Conservation (phyloP, 2,113 vertebrate species). For the Notiomystis cincta region DNA sequence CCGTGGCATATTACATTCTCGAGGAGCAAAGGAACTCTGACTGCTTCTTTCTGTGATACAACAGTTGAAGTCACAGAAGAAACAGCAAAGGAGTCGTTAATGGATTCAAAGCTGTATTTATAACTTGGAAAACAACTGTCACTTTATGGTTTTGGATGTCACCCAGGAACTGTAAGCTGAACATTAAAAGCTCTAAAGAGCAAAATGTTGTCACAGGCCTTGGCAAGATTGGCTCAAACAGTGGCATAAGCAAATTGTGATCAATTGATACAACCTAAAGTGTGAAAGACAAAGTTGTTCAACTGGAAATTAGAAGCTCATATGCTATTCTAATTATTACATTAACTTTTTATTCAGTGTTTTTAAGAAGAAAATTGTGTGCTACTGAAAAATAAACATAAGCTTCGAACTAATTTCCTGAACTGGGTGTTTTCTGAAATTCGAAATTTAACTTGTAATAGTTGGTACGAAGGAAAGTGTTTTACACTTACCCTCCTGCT, state of each 20-base stretch:
- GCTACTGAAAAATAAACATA: background rate
- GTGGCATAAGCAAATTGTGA: background rate
- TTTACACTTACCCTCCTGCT: background rate
- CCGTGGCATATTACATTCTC: slow-evolving; percentile 15
- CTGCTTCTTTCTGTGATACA: background rate
- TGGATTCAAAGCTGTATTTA: slow-evolving; percentile 4
- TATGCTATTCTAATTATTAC: background rate
- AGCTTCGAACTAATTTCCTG: background rate
- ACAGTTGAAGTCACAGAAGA: slow-evolving; percentile 15
- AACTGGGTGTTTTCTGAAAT: background rate
- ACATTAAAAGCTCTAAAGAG: slow-evolving; percentile 1
- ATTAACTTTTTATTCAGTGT: background rate
- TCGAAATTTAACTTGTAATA: slow-evolving; percentile 8
- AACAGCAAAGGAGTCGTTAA: background rate
- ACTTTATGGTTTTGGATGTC: slow-evolving; percentile 1
- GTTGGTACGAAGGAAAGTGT: background rate
- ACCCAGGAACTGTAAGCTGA: slow-evolving; percentile 25
- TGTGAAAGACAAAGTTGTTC: background rate
- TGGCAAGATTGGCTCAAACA: background rate
- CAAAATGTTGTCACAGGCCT: background rate
- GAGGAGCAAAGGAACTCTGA: background rate
- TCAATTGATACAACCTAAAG: background rate
- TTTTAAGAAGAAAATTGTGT: background rate
- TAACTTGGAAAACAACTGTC: slow-evolving; percentile 50
- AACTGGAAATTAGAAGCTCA: background rate